A percentile compares a stretch with the other conserved stretches of the same genome.
These are phyloP conservation scores for Genyomyrus donnyi DNA, from an alignment of 2,113 vertebrate genomes.

Conservation along the genomic window DNA sequence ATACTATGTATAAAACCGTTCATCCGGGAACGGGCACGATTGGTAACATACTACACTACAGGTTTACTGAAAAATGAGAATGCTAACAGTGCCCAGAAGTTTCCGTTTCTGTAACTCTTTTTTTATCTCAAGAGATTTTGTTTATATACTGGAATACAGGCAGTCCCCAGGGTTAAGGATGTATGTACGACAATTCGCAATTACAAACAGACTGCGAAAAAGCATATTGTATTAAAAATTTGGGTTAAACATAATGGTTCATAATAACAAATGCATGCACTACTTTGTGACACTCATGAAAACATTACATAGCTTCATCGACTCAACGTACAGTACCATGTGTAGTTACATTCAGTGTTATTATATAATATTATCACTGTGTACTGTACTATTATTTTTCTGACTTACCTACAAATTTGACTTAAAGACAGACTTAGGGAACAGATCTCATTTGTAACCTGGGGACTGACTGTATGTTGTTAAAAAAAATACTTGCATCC, in stretches of 20 bases:
- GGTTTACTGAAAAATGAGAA: not conserved
- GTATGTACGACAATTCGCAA: not conserved
- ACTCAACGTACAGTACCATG: not conserved
- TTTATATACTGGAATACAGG: not conserved
- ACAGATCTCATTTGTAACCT: not conserved
- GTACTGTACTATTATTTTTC: not conserved
- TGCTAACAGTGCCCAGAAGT: not conserved
- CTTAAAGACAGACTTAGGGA: not conserved
- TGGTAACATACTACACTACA: not conserved
- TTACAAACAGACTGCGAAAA: not conserved
- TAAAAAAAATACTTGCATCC: not conserved
- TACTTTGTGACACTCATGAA: not conserved
- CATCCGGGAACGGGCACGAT: not conserved
- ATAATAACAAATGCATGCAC: not conserved
- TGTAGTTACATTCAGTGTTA: not conserved
- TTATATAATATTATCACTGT: not conserved
- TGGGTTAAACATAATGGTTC: not conserved
- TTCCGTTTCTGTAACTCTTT: not conserved
- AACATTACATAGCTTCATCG: not conserved
- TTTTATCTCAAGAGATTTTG: not conserved
- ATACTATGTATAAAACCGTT: not conserved
- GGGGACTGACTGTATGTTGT: not conserved
- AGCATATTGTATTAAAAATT: not conserved
- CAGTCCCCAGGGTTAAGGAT: not conserved
- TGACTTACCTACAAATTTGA: not conserved